Evolutionary conservation across 37 sponge, comb jelly and placozoan species (phyloP), one percentile per base, ranked within the genome.

Genomic region (Lycopodina hypogea): DNA sequence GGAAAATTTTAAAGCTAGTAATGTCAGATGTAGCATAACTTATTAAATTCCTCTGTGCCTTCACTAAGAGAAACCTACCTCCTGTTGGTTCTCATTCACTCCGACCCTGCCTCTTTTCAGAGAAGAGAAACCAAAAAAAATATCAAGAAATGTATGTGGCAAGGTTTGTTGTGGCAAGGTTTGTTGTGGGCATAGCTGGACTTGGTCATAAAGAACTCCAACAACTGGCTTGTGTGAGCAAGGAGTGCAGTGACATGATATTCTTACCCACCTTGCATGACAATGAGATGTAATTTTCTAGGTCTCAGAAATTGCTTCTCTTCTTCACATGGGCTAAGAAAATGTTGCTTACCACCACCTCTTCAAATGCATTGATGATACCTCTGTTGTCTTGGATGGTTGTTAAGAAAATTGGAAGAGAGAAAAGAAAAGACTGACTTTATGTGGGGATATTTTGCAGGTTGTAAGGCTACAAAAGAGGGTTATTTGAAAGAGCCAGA

Each of bases 311-410:
- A 65, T 38, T 93, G 6, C 73, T 93, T 17, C 28, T 19, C 15
- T 39, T 69, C 2, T 80, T 86, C 55, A 17, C 33, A n/a, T 94
- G 94, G 94, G 85, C 81, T 18, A 22, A 22, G 45, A 74, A 19
- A 84, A 87, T 70, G 68, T 86, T 1, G 28, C 77, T 23, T 90
- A 80, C 32, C 30, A 42, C 24, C 84, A 77, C 52, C 2, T 90
- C 39, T 74, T 90, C n/a, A 94, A 94, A 57, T 85, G 84, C 39
- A 87, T 80, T 52, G 88, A 84, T 68, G 78, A 71, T 30, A 84
- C 88, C 23, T 94, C 81, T 81, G 85, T 77, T 0, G 50, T 78
- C 21, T 23, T 87, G 8, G 56, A 57, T 0, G 24, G 0, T 32
- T 93, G 37, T 26, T 90, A 36, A 60, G 50, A 35, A 78, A 68